phyloP scores from a whole-genome alignment of 2,113 vertebrate species.

The Syngnathus floridae region DNA sequence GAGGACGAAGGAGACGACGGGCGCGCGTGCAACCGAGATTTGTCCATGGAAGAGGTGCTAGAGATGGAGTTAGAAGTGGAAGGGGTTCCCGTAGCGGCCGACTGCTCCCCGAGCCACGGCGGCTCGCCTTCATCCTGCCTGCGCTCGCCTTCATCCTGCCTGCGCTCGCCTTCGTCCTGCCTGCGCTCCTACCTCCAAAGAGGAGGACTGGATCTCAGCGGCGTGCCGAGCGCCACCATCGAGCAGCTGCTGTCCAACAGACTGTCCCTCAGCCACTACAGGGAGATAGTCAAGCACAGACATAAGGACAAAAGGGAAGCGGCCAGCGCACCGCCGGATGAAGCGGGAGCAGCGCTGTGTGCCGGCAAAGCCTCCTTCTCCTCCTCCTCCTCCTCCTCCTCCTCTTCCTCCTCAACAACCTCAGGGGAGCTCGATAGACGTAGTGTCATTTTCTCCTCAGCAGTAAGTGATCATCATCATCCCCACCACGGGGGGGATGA shows the following conservation, averaged over 20 bases:
- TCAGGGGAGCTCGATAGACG: conserved; percentile 90
- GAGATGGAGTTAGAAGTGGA: conserved; percentile 82
- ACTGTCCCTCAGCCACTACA: conserved; percentile 80
- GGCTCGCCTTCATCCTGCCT: too few species aligned
- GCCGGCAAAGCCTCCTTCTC: conserved; percentile 80
- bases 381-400: conserved; percentile 54
- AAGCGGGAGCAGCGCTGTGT: conserved; percentile 69
- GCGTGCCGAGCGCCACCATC: conserved; percentile 76
- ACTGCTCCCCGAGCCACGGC: conserved; percentile 56
- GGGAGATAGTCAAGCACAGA: conserved; percentile 93
- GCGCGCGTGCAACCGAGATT: conserved; percentile 76
- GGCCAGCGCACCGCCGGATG: conserved; percentile 63
- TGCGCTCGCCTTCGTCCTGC: conserved; percentile 77
- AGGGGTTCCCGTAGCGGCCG: conserved; percentile 74
- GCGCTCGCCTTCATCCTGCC: too few species aligned
- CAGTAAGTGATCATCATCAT: conserved; percentile 83
- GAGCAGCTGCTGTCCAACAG: conserved; percentile 88
- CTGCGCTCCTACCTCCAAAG: conserved; percentile 85
- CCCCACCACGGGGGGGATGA: conserved; percentile 91
- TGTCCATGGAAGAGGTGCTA: conserved; percentile 71
- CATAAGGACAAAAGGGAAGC: conserved; percentile 92
- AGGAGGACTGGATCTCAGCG: conserved; percentile 73
- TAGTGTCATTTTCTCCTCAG: conserved; percentile 97
- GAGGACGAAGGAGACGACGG: conserved; percentile 85
- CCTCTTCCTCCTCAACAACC: conserved; percentile 58